Percentiles rank a stretch among this genome's conserved stretches.
phyloP scores from a whole-genome alignment of 2,888 invertebrate genomes.

The Aethes cnicana region DNA sequence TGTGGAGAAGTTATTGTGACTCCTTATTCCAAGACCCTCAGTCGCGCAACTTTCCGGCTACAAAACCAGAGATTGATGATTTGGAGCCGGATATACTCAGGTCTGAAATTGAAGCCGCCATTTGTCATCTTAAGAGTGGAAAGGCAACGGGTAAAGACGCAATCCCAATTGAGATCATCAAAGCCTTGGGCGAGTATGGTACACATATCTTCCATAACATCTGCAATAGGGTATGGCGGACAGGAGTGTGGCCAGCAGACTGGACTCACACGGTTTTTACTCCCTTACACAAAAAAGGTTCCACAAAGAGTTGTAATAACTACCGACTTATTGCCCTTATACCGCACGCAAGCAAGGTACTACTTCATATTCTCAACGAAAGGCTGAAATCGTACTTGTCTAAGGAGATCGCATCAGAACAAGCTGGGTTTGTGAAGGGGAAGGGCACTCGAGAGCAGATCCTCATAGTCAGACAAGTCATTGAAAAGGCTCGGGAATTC shows the following conservation, averaged over 20 bases:
- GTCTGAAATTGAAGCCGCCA: not conserved
- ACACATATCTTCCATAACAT: not conserved
- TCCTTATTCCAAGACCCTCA: not conserved
- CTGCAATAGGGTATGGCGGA: not conserved
- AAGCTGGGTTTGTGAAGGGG: not conserved
- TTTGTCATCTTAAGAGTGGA: not conserved
- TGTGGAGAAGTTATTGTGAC: not conserved
- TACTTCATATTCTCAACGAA: too few species aligned
- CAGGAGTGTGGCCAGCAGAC: not conserved
- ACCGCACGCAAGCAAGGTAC: not conserved
- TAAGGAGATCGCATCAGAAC: not conserved
- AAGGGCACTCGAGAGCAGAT: not conserved
- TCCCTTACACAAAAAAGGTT: too few species aligned
- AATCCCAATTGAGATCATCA: not conserved
- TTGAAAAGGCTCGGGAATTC: too few species aligned
- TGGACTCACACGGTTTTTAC: not conserved
- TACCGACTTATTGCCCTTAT: not conserved
- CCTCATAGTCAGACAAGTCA: too few species aligned
- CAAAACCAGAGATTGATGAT: not conserved
- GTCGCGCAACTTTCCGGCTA: not conserved
- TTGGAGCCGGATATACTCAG: not conserved
- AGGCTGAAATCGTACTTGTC: not conserved
- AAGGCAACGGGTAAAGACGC: not conserved
- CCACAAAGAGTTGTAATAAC: not conserved
- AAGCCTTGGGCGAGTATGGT: not conserved